Percentiles rank a stretch among this genome's conserved stretches.
Conservation (phyloP, 2,888 invertebrate species). For the Periphyllus acericola region DNA sequence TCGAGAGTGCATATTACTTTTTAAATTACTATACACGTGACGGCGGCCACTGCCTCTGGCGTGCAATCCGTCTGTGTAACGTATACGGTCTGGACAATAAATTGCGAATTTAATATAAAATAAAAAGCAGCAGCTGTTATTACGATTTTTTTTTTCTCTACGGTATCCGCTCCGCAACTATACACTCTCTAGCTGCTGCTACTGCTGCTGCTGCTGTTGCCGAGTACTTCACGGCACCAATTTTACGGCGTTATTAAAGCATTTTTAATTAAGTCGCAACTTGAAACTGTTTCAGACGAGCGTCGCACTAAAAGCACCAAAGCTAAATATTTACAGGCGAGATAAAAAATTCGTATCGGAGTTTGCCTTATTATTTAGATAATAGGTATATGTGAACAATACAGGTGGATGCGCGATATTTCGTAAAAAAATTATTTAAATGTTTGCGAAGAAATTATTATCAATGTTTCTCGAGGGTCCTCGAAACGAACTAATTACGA, state of each 20-base stretch:
- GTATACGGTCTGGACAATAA: too few relatives aligned
- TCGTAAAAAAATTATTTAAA: slow-evolving; percentile 8
- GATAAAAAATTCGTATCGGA: not conserved
- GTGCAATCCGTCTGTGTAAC: too few relatives aligned
- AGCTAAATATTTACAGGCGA: not conserved
- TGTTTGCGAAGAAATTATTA: not conserved
- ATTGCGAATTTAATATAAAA: too few relatives aligned
- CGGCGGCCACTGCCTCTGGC: too few relatives aligned
- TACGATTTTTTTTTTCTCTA: not conserved
- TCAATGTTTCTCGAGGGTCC: not conserved
- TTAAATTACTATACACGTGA: too few relatives aligned
- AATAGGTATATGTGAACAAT: not conserved
- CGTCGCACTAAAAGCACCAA: not conserved
- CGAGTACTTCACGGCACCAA: not conserved
- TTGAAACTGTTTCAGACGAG: not conserved
- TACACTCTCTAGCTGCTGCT: not conserved
- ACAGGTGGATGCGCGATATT: not conserved
- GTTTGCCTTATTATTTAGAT: not conserved
- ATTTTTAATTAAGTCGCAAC: slow-evolving; percentile 4
- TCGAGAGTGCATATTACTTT: too few relatives aligned
- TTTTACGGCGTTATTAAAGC: not conserved
- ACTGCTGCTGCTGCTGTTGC: not conserved
- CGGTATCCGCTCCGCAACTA: not conserved
- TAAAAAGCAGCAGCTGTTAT: too few relatives aligned
- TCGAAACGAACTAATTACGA: not conserved